A percentile compares a stretch with the other conserved stretches of the same genome.
Evolutionary conservation across 2,113 vertebrate genomes (phyloP).

Genomic region (Osmerus eperlanus): DNA sequence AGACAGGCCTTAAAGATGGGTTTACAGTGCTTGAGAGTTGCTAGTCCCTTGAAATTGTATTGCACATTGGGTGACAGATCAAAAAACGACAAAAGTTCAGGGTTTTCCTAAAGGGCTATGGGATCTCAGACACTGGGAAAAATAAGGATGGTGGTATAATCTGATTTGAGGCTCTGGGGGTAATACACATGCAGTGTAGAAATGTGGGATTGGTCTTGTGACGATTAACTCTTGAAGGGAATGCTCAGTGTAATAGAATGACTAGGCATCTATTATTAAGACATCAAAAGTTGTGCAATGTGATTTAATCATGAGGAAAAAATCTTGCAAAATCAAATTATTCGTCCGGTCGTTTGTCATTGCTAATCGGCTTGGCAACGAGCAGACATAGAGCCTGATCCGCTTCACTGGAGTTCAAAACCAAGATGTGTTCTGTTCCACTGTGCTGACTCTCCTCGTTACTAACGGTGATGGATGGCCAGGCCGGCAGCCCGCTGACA

Average conservation of each 20-base stretch:
- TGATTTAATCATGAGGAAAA: background rate
- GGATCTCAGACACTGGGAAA: background rate
- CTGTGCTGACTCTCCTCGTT: slow-evolving; percentile 22
- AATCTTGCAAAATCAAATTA: slow-evolving; percentile 29
- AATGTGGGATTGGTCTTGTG: background rate
- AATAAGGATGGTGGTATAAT: background rate
- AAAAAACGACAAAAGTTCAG: too few species aligned
- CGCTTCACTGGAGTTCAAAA: slow-evolving; percentile 1
- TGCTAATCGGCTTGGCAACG: background rate
- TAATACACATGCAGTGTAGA: too few species aligned
- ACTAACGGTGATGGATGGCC: slow-evolving; percentile 28
- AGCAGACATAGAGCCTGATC: background rate
- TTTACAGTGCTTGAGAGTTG: too few species aligned
- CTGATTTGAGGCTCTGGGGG: too few species aligned
- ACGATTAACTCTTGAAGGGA: background rate
- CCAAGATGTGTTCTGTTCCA: slow-evolving; percentile 1
- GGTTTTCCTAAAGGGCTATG: background rate
- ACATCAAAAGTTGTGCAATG: background rate
- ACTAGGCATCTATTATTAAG: slow-evolving; percentile 21
- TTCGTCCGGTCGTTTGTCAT: background rate
- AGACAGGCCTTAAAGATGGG: too few species aligned
- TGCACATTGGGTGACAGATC: too few species aligned
- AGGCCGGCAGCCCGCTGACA: background rate
- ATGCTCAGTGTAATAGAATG: slow-evolving; percentile 31
- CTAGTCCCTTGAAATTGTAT: too few species aligned